Base-by-base conservation (phyloP, 2,113 vertebrate species). In the Emydocephalus ijimae region DNA sequence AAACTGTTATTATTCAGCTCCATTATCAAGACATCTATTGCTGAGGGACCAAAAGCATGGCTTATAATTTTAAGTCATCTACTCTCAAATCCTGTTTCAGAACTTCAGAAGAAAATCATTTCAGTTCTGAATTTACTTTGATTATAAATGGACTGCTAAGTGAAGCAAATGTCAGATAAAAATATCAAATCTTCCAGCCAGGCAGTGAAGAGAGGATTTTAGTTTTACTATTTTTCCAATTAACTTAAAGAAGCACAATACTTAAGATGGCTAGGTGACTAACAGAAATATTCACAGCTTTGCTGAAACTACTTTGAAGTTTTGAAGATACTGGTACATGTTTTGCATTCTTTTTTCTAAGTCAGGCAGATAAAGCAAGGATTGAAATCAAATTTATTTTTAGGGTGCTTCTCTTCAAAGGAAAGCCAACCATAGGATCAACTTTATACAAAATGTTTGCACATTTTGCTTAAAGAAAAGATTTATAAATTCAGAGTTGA, bases 161-260 rank as follows among this genome's bases (percentile, higher is more conserved):
- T 54, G 21, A 29, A 92, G 86, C 39, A 88, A 52, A 18, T 92
- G 14, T 55, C 59, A 88, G 48, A 92, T 34, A 88, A 88, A 55
- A 87, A 88, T 34, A 18, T 64, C 59, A 69, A 88, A 92, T 88
- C 57, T 92, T 88, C 91, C 54, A 69, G 86, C 18, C 59, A 88
- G 86, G n/a, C 57, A 74, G 48, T 43, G 3, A 88, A 92, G 86
- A 29, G 34, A 92, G n/a, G 59, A 24, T 92, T 88, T 43, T 54
- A 39, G 59, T 69, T 92, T 88, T 54, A 92, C 52, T 64, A 88
- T 74, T 92, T 50, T 92, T 54, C 59, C 59, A 88, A 69, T 88
- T 88, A 88, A 74, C 91, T 52, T 88, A 24, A 52, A 55, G 59
- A 43, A 69, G 88, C 59, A 74, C 88, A 74, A 87, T 91, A 50